phyloP scores from a whole-genome alignment of 2,113 vertebrate species.

The Toxotes chatareus region DNA sequence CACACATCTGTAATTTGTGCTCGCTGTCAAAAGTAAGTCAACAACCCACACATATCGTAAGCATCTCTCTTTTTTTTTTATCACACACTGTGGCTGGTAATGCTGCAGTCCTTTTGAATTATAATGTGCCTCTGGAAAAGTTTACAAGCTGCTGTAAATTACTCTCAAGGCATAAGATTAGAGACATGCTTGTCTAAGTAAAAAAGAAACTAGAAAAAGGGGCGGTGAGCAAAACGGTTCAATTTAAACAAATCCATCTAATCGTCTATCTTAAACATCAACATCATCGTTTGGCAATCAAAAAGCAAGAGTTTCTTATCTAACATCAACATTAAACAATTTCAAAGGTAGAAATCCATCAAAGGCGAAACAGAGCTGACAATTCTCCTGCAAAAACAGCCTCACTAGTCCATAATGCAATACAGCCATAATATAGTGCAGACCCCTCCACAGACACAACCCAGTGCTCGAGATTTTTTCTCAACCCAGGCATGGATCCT shows the following conservation, averaged over 20 bases:
- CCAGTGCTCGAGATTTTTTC: slow-evolving; percentile 12
- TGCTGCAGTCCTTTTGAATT: slow-evolving; percentile 35
- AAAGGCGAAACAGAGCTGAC: slow-evolving; percentile 50
- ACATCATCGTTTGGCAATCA: slow-evolving; percentile 25
- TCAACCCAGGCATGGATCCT: slow-evolving; percentile 11
- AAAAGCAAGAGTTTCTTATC: slow-evolving; percentile 35
- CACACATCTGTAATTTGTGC: slow-evolving; percentile 22
- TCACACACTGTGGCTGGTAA: slow-evolving; percentile 19
- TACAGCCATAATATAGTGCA: slow-evolving; percentile 45
- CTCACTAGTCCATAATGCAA: slow-evolving; percentile 53
- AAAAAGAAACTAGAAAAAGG: not conserved
- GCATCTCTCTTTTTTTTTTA: slow-evolving; percentile 35
- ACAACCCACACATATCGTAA: slow-evolving; percentile 18
- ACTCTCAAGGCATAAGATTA: slow-evolving; percentile 4
- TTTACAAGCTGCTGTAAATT: slow-evolving; percentile 21
- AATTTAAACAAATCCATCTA: slow-evolving; percentile 21
- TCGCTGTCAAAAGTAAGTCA: slow-evolving; percentile 33
- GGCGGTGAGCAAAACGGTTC: not conserved
- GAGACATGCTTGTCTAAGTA: not conserved
- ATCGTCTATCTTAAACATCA: slow-evolving; percentile 7
- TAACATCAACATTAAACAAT: slow-evolving; percentile 43
- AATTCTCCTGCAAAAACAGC: slow-evolving; percentile 42
- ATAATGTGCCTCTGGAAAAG: slow-evolving; percentile 2
- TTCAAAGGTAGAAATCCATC: slow-evolving; percentile 57
- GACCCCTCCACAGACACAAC: slow-evolving; percentile 43